Percentiles rank a stretch among this genome's conserved stretches.
phyloP scores from a whole-genome alignment of 2,113 vertebrate genomes.

The Bambusicola thoracicus region DNA sequence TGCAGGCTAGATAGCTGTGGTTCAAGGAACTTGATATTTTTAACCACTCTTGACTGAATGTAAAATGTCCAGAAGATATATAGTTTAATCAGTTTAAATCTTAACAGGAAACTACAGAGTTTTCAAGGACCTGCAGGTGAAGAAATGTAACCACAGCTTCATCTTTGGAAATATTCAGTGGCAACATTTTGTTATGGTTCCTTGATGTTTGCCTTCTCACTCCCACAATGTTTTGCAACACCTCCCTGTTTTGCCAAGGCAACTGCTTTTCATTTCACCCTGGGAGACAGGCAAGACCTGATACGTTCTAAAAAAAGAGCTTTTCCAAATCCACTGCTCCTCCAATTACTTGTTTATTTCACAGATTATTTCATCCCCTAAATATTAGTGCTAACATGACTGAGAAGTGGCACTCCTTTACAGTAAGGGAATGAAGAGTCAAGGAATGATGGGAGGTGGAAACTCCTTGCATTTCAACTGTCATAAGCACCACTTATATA shows the following conservation, averaged over 20 bases:
- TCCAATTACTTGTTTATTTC: neutral
- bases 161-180: neutral
- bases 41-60: neutral
- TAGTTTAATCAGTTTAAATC: neutral
- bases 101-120: neutral
- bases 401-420: neutral
- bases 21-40: neutral
- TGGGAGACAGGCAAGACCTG: neutral
- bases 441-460: neutral
- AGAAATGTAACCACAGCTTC: neutral
- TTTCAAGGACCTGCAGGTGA: neutral
- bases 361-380: neutral
- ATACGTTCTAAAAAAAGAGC: neutral
- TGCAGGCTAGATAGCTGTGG: neutral
- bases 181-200: neutral
- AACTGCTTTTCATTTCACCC: neutral
- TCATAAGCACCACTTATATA: neutral
- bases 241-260: neutral
- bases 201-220: neutral
- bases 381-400: neutral
- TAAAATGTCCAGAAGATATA: neutral
- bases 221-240: neutral
- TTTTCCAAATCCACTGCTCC: neutral
- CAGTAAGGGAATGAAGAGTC: neutral
- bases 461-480: neutral